These are phyloP conservation scores for Sphaerophoria rueppellii DNA, from an alignment of 2,888 invertebrate genomes.

Conservation along the genomic window DNA sequence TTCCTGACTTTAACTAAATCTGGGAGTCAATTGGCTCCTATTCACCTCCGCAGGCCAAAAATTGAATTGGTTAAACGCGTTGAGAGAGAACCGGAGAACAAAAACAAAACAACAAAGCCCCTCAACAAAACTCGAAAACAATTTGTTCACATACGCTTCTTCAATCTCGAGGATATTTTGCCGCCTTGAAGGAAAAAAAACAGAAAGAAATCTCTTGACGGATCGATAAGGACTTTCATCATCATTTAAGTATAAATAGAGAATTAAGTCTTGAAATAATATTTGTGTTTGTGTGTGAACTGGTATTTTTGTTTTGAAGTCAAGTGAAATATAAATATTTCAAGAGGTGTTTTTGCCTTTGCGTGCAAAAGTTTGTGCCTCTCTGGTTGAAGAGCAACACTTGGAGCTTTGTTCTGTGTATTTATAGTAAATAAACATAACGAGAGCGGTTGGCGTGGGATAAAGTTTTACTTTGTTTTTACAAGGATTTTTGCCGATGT, in stretches of 20 bases:
- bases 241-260: slow-evolving; percentile 37
- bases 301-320: slow-evolving; percentile 3
- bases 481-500: background rate
- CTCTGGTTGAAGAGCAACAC: background rate
- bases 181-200: background rate
- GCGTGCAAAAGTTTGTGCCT: slow-evolving; percentile 4
- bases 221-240: slow-evolving; percentile 43
- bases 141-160: background rate
- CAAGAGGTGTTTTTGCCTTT: background rate
- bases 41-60: too few species aligned
- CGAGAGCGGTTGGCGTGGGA: background rate
- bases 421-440: background rate
- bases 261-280: slow-evolving; percentile 29
- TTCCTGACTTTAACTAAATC: background rate
- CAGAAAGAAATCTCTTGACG: slow-evolving; percentile 33
- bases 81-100: background rate
- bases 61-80: slow-evolving; percentile 38
- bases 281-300: slow-evolving; percentile 7
- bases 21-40: too few species aligned
- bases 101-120: slow-evolving; percentile 14
- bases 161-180: background rate
- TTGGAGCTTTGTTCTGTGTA: background rate
- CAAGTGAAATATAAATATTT: background rate
- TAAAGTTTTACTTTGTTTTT: background rate
- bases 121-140: slow-evolving; percentile 17